These are phyloP conservation scores for Epicauta chinensis DNA, from an alignment of 1,140 invertebrate species.

Conservation along the genomic window DNA sequence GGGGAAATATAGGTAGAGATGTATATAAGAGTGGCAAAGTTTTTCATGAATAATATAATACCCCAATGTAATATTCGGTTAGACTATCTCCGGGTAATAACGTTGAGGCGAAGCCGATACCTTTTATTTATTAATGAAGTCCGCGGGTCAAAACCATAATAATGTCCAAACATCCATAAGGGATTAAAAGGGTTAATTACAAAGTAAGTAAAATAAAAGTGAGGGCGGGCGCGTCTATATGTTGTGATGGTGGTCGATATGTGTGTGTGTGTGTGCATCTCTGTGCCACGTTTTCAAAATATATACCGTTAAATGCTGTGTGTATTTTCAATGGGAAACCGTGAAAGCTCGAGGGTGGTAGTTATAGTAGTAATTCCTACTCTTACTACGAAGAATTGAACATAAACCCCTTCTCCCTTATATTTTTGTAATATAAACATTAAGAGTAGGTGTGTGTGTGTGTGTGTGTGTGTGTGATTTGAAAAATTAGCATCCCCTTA, in stretches of 20 bases:
- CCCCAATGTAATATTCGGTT: conserved; percentile 15
- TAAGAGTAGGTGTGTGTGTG: not conserved
- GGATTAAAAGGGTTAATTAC: conserved; percentile 25
- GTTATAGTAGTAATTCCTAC: too few species aligned
- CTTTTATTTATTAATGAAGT: conserved; percentile 19
- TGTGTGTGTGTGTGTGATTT: too few species aligned
- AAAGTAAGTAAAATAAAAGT: conserved; percentile 24
- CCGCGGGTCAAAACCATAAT: conserved; percentile 15
- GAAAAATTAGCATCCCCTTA: conserved; percentile 31
- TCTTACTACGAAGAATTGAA: too few species aligned
- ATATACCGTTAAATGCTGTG: too few species aligned
- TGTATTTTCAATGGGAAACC: too few species aligned
- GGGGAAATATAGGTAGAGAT: too few species aligned
- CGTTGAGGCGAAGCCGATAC: conserved; percentile 11
- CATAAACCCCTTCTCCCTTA: too few species aligned
- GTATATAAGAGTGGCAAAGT: conserved; percentile 10
- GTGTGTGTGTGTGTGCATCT: too few species aligned
- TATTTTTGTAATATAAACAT: conserved; percentile 2
- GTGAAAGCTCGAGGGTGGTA: too few species aligned
- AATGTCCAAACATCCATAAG: conserved; percentile 22
- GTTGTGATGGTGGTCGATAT: not conserved
- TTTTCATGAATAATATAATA: conserved; percentile 20
- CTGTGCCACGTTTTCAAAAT: too few species aligned
- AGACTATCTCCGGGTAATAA: conserved; percentile 12
- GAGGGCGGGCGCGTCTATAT: not conserved